Conservation (phyloP, 2,113 vertebrate genomes). For the Potamarius usumacintae region DNA sequence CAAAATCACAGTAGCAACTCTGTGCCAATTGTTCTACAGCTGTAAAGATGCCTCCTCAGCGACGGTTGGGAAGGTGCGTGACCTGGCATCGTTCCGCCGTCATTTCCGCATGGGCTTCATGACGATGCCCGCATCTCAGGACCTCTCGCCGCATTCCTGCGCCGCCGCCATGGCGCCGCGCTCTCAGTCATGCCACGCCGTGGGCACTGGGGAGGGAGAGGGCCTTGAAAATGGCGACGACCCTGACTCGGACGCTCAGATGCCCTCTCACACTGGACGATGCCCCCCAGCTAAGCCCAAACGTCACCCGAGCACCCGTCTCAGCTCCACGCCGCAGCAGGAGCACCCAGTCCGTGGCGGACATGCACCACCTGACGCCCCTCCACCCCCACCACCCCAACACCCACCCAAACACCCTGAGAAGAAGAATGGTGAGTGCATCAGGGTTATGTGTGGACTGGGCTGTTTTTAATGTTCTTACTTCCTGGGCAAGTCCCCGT, state of each 20-base stretch:
- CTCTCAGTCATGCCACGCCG: conserved; percentile 89
- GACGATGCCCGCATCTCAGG: conserved; percentile 93
- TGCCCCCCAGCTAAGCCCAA: conserved; percentile 84
- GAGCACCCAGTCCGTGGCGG: conserved; percentile 62
- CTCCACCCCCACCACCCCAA: conserved; percentile 62
- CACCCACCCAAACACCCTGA: conserved; percentile 73
- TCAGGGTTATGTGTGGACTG: background rate
- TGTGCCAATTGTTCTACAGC: conserved; percentile 58
- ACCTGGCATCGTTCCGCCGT: conserved; percentile 86
- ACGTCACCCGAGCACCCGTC: conserved; percentile 87
- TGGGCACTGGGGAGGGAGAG: conserved; percentile 78
- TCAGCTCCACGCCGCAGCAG: conserved; percentile 74
- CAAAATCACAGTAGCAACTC: background rate
- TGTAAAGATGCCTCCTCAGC: conserved; percentile 73
- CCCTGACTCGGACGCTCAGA: conserved; percentile 71
- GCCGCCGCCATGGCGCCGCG: conserved; percentile 87
- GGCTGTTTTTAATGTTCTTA: background rate
- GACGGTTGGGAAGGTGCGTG: conserved; percentile 79
- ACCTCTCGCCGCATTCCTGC: conserved; percentile 86
- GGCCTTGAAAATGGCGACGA: conserved; percentile 79
- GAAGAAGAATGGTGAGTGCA: conserved; percentile 71
- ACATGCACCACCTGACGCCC: conserved; percentile 60
- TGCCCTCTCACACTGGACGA: conserved; percentile 63
- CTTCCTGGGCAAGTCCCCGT: background rate
- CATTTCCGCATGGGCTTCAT: conserved; percentile 94